A percentile compares a stretch with the other conserved stretches of the same genome.
Evolutionary conservation across 2,888 invertebrate genomes (phyloP).

Genomic region (Willowsia nigromaculata): DNA sequence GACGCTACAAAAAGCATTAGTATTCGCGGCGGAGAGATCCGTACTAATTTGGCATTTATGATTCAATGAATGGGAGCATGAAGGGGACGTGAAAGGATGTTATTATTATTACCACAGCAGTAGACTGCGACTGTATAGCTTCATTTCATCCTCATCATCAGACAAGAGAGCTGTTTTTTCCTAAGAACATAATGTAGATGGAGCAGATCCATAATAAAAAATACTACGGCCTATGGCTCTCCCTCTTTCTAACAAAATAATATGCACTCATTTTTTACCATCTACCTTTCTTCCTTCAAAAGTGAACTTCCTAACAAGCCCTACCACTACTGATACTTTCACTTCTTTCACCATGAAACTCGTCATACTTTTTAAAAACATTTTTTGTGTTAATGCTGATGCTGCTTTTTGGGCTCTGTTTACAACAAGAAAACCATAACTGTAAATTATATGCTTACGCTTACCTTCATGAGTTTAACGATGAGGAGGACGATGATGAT

Average conservation of each 20-base stretch:
- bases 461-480: not conserved
- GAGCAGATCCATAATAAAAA: not conserved
- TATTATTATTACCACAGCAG: conserved; percentile 44
- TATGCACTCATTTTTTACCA: conserved; percentile 1
- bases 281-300: not conserved
- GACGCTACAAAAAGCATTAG: conserved; percentile 60
- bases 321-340: not conserved
- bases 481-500: not conserved
- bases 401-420: not conserved
- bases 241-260: not conserved
- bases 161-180: not conserved
- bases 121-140: not conserved
- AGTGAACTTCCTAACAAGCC: not conserved
- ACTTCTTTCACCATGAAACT: too few species aligned
- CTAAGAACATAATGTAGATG: not conserved
- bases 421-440: not conserved
- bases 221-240: conserved; percentile 4
- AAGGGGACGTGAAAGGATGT: conserved; percentile 71
- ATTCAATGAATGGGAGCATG: conserved; percentile 73
- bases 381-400: conserved; percentile 1
- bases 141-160: not conserved
- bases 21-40: conserved; percentile 68
- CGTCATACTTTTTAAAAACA: not conserved
- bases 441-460: not conserved
- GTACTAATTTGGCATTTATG: conserved; percentile 74